Evolutionary conservation across 2,797 vertebrate species (phyloP).

Genomic region (Bucorvus abyssinicus): DNA sequence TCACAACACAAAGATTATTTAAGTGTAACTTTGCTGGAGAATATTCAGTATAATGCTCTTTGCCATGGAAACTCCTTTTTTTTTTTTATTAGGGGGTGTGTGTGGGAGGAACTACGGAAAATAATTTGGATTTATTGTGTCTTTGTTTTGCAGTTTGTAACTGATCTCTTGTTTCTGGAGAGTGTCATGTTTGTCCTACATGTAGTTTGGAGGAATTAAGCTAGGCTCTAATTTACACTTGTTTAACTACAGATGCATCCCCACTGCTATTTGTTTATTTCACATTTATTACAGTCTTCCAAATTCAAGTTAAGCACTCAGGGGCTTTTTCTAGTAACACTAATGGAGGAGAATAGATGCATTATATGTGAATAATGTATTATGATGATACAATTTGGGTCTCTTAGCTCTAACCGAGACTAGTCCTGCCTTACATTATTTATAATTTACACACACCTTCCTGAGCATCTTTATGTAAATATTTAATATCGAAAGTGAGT

Average conservation of each 20-base stretch:
- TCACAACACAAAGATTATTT: neutral
- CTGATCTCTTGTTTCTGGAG: slow-evolving; percentile 36
- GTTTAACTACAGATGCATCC: slow-evolving; percentile 80
- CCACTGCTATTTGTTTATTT: slow-evolving; percentile 82
- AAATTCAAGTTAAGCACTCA: slow-evolving; percentile 88
- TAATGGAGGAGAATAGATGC: slow-evolving; percentile 93
- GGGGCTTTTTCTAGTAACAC: slow-evolving; percentile 86
- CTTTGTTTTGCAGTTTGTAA: neutral
- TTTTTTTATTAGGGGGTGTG: rapidly evolving
- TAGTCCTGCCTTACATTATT: slow-evolving; percentile 95
- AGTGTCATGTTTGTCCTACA: neutral
- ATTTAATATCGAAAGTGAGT: slow-evolving; percentile 89
- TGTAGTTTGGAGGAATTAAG: slow-evolving; percentile 53
- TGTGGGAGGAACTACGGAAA: neutral
- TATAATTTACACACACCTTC: slow-evolving; percentile 99
- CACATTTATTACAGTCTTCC: slow-evolving; percentile 79
- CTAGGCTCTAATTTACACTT: slow-evolving; percentile 78
- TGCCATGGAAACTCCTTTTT: neutral
- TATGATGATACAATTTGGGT: slow-evolving; percentile 91
- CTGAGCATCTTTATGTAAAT: slow-evolving; percentile 94
- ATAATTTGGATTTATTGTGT: neutral
- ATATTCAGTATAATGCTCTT: neutral
- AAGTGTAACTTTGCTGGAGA: neutral
- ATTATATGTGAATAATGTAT: slow-evolving; percentile 99
- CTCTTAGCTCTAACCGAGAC: slow-evolving; percentile 90